phyloP scores from a whole-genome alignment of 2,113 vertebrate genomes.

The Epinephelus moara region DNA sequence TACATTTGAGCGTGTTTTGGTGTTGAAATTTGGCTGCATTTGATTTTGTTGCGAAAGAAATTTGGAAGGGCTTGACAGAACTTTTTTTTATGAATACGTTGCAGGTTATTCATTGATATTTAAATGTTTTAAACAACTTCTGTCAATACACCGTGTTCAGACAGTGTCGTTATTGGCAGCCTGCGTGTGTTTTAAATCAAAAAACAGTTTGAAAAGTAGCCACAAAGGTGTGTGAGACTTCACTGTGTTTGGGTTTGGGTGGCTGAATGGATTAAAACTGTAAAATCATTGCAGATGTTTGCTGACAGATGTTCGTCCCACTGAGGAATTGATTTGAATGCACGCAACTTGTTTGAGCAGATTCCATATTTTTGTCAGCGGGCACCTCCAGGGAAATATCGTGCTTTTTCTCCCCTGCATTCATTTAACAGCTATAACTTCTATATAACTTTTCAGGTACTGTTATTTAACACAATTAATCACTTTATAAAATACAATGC shows the following conservation, averaged over 20 bases:
- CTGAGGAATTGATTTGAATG: not conserved
- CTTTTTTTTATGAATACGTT: not conserved
- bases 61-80: not conserved
- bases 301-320: not conserved
- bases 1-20: conserved; percentile 2
- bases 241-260: not conserved
- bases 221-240: not conserved
- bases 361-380: not conserved
- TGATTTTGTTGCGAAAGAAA: not conserved
- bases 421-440: not conserved
- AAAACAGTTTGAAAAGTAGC: not conserved
- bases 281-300: conserved; percentile 9
- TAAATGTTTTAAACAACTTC: not conserved
- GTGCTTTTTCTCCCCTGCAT: not conserved
- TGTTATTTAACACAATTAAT: not conserved
- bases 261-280: not conserved
- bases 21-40: not conserved
- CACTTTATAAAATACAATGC: not conserved
- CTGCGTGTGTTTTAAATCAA: conserved; percentile 3
- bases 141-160: not conserved
- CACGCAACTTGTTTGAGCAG: not conserved
- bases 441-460: not conserved
- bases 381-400: not conserved
- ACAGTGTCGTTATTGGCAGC: not conserved
- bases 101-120: conserved; percentile 9